Evolutionary conservation across 35 echinoderm and acorn worm species (phyloP).

Genomic region (Chiridota heheva): DNA sequence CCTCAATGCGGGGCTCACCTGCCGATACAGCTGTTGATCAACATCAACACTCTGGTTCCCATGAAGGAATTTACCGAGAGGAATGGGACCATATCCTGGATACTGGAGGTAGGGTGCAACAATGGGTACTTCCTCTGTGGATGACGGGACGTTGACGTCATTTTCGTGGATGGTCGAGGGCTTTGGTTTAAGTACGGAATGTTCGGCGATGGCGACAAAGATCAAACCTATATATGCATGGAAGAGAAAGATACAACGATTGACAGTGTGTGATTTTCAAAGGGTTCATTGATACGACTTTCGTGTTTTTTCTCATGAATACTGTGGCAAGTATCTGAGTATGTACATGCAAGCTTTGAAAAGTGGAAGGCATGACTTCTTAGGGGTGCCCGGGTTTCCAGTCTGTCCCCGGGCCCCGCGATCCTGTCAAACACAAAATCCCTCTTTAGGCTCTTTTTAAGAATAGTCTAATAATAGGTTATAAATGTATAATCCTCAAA

Average conservation of each 20-base stretch:
- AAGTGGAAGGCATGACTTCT: no score
- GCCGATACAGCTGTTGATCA: constrained; percentile 77
- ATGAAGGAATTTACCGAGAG: constrained; percentile 83
- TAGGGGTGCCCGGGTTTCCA: no score
- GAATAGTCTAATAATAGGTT: no score
- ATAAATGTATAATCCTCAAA: no score
- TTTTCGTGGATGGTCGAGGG: not conserved
- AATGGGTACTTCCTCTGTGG: not conserved
- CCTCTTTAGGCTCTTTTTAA: no score
- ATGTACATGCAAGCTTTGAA: no score
- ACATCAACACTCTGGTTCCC: constrained; percentile 84
- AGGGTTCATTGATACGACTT: no score
- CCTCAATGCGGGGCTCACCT: constrained; percentile 60
- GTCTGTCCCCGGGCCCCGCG: no score
- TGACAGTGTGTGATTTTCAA: not conserved
- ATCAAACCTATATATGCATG: constrained; percentile 52
- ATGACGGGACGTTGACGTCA: not conserved
- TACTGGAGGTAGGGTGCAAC: constrained; percentile 62
- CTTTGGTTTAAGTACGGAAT: constrained; percentile 48
- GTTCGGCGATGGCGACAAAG: constrained; percentile 74
- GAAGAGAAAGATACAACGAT: constrained; percentile 16
- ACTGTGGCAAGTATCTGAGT: no score
- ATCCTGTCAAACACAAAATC: no score
- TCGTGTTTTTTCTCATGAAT: no score
- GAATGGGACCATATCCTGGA: constrained; percentile 85